Evolutionary conservation across 2,113 vertebrate genomes (phyloP).

Genomic region (Tragelaphus strepsiceros): DNA sequence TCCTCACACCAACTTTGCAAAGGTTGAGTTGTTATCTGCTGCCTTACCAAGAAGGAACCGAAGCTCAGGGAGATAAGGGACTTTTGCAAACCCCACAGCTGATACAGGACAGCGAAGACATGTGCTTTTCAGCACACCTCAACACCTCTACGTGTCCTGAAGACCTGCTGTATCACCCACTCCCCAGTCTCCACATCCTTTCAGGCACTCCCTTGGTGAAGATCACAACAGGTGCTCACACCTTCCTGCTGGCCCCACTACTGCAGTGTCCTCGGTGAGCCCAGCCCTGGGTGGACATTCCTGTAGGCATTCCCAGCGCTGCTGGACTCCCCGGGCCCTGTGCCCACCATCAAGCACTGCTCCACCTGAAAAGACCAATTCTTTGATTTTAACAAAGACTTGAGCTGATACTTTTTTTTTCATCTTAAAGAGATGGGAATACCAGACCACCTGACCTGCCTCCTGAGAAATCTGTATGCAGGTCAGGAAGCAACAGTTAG

Average conservation of each 20-base stretch:
- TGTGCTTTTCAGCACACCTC: background rate
- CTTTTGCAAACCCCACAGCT: background rate
- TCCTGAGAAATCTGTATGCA: background rate
- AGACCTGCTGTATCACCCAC: accelerated
- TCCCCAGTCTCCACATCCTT: background rate
- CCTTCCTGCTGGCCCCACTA: background rate
- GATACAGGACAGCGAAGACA: accelerated
- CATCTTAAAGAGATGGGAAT: background rate
- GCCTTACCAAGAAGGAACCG: background rate
- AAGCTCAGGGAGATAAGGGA: background rate
- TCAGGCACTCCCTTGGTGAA: background rate
- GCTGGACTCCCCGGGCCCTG: background rate
- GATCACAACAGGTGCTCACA: background rate
- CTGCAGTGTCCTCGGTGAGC: background rate
- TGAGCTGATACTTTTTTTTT: background rate
- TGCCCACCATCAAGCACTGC: background rate
- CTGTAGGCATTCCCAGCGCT: background rate
- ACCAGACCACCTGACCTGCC: background rate
- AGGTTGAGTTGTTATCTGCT: background rate
- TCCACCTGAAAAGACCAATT: background rate
- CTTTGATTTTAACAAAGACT: background rate
- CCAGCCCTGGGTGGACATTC: background rate
- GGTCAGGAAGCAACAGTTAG: background rate
- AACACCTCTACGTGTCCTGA: background rate
- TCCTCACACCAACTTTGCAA: background rate